Evolutionary conservation across 2,888 invertebrate genomes (phyloP), one percentile per base, ranked within the genome.

Genomic region (Acanthosoma haemorrhoidale): DNA sequence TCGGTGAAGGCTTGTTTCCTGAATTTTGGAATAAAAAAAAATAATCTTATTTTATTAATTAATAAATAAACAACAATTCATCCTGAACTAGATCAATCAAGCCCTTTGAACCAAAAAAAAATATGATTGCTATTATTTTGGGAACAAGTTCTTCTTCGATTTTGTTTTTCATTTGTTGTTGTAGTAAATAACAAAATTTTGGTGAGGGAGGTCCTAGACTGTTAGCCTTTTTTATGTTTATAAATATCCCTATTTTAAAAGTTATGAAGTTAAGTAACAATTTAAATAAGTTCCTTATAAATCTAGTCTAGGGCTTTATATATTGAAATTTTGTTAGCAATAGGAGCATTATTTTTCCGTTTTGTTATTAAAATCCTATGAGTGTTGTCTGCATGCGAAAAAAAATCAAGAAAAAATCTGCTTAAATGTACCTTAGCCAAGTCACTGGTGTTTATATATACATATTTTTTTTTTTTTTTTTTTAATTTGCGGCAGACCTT

Each of bases 1-100:
- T 73, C 51, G 15, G 38, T 38, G 69, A 58, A 68, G 32, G 21
- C 38, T 61, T 71, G 66, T 60, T 68, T 69, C 68, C 71, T 58
- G 64, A 74, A 66, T 38, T 69, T 39, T 68, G 57, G 29, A 13
- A 43, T 43, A 43, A 3, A 21, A n/a, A n/a, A n/a, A n/a, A n/a
- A n/a, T n/a, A n/a, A n/a, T n/a, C n/a, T n/a, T n/a, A n/a, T n/a
- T n/a, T n/a, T n/a, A n/a, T n/a, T n/a, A n/a, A n/a, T n/a, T n/a
- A n/a, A n/a, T n/a, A n/a, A n/a, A n/a, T n/a, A n/a, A n/a, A n/a
- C n/a, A n/a, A n/a, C n/a, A n/a, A n/a, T n/a, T n/a, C n/a, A n/a
- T 9, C n/a, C n/a, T n/a, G n/a, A n/a, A n/a, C n/a, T n/a, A n/a
- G n/a, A n/a, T n/a, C n/a, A n/a, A n/a, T n/a, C n/a, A n/a, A n/a